Conservation (phyloP, 2,797 vertebrate species). For the Poecile montanus region DNA sequence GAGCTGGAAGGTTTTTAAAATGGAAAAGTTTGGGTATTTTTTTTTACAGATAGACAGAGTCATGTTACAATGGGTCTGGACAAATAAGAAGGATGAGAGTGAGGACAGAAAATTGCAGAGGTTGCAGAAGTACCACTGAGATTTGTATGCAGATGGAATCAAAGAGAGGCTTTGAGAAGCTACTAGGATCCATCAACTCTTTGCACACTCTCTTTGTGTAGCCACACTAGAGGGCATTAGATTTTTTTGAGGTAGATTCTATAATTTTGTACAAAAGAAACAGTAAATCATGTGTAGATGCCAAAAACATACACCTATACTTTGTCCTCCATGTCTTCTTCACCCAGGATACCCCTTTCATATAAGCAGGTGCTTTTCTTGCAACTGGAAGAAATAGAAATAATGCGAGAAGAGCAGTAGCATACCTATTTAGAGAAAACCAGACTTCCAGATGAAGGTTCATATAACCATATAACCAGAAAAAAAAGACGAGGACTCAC, state of each 20-base stretch:
- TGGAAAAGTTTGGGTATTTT: neutral
- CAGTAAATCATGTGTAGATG: neutral
- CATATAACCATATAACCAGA: neutral
- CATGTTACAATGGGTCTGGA: neutral
- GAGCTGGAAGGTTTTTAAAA: neutral
- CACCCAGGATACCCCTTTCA: neutral
- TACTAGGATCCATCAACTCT: neutral
- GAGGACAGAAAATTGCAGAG: neutral
- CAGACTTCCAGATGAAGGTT: neutral
- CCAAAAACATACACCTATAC: neutral
- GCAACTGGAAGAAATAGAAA: neutral
- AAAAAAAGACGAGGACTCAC: neutral
- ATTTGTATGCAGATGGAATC: neutral
- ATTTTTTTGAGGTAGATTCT: neutral
- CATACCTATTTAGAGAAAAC: neutral
- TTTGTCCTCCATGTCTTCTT: neutral
- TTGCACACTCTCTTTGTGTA: neutral
- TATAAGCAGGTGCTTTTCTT: neutral
- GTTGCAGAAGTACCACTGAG: neutral
- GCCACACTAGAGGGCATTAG: accelerated
- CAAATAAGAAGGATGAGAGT: neutral
- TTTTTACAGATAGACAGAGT: neutral
- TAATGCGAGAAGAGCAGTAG: neutral
- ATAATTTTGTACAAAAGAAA: neutral
- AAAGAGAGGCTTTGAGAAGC: neutral